Conservation (phyloP, 1,140 invertebrate species). For the Drosophila ironensis region DNA sequence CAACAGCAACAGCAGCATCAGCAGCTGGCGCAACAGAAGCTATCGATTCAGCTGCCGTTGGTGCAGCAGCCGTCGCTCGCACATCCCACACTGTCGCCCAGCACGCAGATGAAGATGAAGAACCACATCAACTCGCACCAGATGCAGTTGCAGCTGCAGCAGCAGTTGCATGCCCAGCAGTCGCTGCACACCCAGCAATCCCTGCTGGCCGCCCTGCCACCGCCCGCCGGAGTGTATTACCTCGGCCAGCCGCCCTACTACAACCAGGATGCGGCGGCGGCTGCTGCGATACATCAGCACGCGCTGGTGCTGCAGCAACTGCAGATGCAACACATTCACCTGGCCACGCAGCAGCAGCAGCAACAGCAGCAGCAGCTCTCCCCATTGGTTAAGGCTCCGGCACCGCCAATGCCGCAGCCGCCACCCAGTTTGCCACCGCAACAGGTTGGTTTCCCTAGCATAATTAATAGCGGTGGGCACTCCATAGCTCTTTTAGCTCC, state of each 20-base stretch:
- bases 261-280: conserved; percentile 55
- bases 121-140: conserved; percentile 77
- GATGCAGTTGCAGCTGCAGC: conserved; percentile 69
- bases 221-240: conserved; percentile 50
- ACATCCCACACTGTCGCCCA: conserved; percentile 73
- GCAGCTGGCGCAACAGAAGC: conserved; percentile 44
- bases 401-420: conserved; percentile 31
- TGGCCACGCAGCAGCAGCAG: conserved; percentile 51
- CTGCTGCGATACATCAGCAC: conserved; percentile 62
- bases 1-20: conserved; percentile 42
- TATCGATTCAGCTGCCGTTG: conserved; percentile 37
- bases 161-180: conserved; percentile 61
- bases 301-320: conserved; percentile 56
- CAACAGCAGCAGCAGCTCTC: conserved; percentile 50
- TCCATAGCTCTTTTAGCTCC: too few relatives aligned
- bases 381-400: conserved; percentile 42
- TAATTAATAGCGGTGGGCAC: too few relatives aligned
- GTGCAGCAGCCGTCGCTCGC: conserved; percentile 36
- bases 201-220: conserved; percentile 46
- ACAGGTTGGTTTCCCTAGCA: conserved; percentile 33
- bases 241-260: conserved; percentile 60
- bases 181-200: conserved; percentile 52
- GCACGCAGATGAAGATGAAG: conserved; percentile 75
- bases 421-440: conserved; percentile 24
- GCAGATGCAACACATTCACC: conserved; percentile 56